Base-by-base conservation (phyloP, 2,888 invertebrate genomes). In the Fissipunctia ypsillon region DNA sequence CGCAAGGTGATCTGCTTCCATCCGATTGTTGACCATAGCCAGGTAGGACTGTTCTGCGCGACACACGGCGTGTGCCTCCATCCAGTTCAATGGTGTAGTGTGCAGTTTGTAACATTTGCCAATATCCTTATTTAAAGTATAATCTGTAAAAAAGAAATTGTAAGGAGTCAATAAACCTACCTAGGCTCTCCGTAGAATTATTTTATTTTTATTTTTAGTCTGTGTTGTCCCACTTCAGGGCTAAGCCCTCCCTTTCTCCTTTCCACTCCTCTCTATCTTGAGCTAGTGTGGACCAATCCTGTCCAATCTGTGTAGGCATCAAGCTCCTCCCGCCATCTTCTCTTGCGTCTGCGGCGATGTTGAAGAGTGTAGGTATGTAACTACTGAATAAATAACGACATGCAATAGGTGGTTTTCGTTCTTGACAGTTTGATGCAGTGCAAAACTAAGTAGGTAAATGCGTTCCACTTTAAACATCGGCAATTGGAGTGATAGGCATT, bases 61-160 rank as follows among this genome's bases (percentile, higher is more conserved):
- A 80, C 95, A 95, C 1, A 88, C 81, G 2, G 83, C 84, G 25
- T 91, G 88, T 0, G 95, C 95, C 0, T 93, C 93, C 0, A 87
- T 87, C 95, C 95, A 95, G 50, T 88, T 92, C 78, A 83, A 77
- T 0, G 94, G 93, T 2, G 78, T 87, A 14, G 90, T 69, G 73
- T 95, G 95, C 56, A 94, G 90, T 72, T 95, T 95, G 87, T 94
- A 95, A 81, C 94, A 95, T 81, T 88, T 90, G 3, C 91, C 91
- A 7, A 77, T 45, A 6, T 72, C 22, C 19, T 86, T 85, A 54
- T 90, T 88, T 76, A 88, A 93, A 64, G 80, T 77, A 83, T 95
- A 95, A 71, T 86, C 94, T 95, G 88, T 50, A 56, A 57, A 90
- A 78, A 54, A 28, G 0, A 35, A 48, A 64, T 22, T 28, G 14